phyloP scores from a whole-genome alignment of 1,140 invertebrate species.

The Drosophila ercepeae region DNA sequence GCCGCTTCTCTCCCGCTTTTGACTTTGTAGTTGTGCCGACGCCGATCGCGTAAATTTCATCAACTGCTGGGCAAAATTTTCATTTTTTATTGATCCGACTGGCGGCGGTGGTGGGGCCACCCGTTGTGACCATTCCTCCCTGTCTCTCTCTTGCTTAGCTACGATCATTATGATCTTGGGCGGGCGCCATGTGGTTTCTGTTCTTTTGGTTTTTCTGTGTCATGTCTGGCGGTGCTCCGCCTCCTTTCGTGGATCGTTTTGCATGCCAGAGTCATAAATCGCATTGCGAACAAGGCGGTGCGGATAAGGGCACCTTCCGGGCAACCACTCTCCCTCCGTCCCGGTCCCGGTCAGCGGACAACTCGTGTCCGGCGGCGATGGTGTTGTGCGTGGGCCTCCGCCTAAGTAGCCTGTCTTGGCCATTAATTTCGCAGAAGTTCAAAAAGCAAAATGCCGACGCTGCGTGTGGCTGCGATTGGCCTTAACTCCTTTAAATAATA shows the following conservation, averaged over 20 bases:
- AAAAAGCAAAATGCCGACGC: slow-evolving; percentile 71
- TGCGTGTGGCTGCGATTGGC: slow-evolving; percentile 57
- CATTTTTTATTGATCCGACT: slow-evolving; percentile 5
- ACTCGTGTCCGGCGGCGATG: slow-evolving; percentile 12
- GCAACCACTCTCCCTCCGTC: background rate
- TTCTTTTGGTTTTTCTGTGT: slow-evolving; percentile 15
- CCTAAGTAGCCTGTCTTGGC: slow-evolving; percentile 81
- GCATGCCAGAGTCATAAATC: slow-evolving; percentile 79
- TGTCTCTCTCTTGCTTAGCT: background rate
- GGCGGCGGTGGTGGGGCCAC: slow-evolving; percentile 44
- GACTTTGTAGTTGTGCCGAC: slow-evolving; percentile 73
- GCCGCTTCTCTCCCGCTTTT: slow-evolving; percentile 24
- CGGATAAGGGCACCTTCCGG: slow-evolving; percentile 54
- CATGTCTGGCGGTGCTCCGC: slow-evolving; percentile 14
- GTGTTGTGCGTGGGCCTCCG: slow-evolving; percentile 54
- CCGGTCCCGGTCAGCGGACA: background rate
- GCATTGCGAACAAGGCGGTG: slow-evolving; percentile 60
- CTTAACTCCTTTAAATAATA: background rate
- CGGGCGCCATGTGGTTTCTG: slow-evolving; percentile 66
- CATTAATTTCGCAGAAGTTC: slow-evolving; percentile 80
- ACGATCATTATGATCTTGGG: slow-evolving; percentile 42
- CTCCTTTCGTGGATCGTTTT: slow-evolving; percentile 37
- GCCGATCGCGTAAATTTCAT: slow-evolving; percentile 80
- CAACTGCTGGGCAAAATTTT: slow-evolving; percentile 79
- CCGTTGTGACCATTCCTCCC: slow-evolving; percentile 39